Base-by-base conservation (phyloP, 2,888 invertebrate genomes). In the Helobdella robusta region DNA sequence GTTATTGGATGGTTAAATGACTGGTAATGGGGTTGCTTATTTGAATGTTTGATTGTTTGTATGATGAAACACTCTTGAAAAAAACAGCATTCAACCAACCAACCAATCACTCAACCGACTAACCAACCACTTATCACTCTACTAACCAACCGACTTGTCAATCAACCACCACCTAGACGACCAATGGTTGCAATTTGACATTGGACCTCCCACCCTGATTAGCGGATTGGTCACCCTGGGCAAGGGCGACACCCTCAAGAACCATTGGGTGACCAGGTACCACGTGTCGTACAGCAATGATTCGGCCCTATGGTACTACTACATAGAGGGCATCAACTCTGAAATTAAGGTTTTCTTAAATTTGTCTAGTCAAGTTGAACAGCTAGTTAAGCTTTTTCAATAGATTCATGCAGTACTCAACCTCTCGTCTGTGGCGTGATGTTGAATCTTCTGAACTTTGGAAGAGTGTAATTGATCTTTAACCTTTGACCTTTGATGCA, bases 271-370 rank as follows among this genome's bases (percentile, higher is more conserved):
- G 5, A 81, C 80, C 34, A 75, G 81, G 23, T 83, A 81, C 73
- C 78, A 79, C 66, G 69, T 83, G 35, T 80, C 82, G n/a, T 83
- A 82, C 75, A 81, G 81, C 73, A 83, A 83, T 73, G 81, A 82
- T 73, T 77, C 80, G 23, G 68, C 73, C 5, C 69, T 79, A 4
- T 83, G 82, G 82, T 79, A 77, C 70, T 80, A 77, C 73, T 83
- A 82, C 74, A 82, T 81, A 71, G 82, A 83, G 70, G 80, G 80
- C 25, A 79, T 79, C 67, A 79, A 81, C 69, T 75, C 81, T 46
- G 80, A 81, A 63, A 78, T 81, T 20, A 81, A 81, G 79, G 82
- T 82, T 76, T n/a, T 15, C 4, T 28, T 18, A 34, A 5, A 1
- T 20, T 36, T 5, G 25, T 40, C 2, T n/a, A 23, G 4, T 35